A percentile compares a stretch with the other conserved stretches of the same genome.
Evolutionary conservation across 1,140 invertebrate species (phyloP).

Genomic region (Habropoda laboriosa): DNA sequence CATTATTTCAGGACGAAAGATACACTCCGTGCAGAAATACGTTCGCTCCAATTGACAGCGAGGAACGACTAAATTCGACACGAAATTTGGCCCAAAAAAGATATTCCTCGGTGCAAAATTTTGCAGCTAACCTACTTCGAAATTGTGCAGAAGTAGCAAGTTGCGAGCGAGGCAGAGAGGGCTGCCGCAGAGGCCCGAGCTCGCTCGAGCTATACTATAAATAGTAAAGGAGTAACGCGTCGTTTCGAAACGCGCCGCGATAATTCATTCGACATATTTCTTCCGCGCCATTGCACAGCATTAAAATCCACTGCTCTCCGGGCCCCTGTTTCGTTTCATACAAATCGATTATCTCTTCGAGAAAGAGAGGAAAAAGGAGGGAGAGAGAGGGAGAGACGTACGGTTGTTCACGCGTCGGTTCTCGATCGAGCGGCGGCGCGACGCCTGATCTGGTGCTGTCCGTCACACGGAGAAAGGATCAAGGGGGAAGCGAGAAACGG

Average conservation of each 20-base stretch:
- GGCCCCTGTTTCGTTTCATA: background rate
- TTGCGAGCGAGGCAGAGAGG: background rate
- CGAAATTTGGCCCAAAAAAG: no score
- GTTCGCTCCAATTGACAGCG: no score
- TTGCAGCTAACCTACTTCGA: no score
- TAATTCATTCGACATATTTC: constrained; percentile 49
- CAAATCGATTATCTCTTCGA: constrained; percentile 35
- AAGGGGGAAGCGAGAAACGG: background rate
- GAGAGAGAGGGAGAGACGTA: background rate
- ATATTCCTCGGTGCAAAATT: no score
- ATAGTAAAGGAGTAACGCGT: constrained; percentile 42
- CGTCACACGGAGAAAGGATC: background rate
- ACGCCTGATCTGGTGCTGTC: background rate
- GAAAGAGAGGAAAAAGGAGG: no score
- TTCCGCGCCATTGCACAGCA: constrained; percentile 42
- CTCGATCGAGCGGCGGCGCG: no score
- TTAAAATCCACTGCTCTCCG: constrained; percentile 23
- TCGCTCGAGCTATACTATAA: constrained; percentile 35
- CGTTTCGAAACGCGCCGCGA: constrained; percentile 37
- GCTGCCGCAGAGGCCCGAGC: background rate
- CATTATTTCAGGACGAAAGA: no score
- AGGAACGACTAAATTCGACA: no score
- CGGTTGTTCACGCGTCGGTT: background rate
- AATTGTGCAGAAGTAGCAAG: no score
- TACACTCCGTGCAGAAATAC: no score